Evolutionary conservation across 2,113 vertebrate genomes (phyloP).

Genomic region (Dermatemys mawii): DNA sequence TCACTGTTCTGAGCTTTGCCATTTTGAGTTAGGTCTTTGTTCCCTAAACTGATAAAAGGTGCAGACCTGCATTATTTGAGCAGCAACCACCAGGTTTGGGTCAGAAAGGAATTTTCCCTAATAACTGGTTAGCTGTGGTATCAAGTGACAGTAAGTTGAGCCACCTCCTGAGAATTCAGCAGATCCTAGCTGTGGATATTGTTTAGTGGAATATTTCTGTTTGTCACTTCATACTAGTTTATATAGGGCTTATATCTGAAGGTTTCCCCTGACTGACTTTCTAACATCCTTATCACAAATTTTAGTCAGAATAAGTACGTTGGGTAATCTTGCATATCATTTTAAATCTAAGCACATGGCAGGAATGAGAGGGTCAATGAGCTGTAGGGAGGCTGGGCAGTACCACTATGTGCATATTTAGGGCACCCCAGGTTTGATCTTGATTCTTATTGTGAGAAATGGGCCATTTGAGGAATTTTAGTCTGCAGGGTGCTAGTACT

Average conservation of each 20-base stretch:
- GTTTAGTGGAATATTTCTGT: neutral
- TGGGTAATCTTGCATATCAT: neutral
- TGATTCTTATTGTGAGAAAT: neutral
- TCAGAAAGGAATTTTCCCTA: neutral
- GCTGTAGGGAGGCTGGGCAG: neutral
- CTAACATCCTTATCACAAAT: neutral
- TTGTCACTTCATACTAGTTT: neutral
- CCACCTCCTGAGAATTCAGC: neutral
- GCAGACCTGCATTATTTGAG: neutral
- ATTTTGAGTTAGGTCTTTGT: neutral
- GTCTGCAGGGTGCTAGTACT: accelerated
- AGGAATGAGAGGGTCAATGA: neutral
- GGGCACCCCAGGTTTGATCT: neutral
- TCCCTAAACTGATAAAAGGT: neutral
- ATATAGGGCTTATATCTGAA: neutral
- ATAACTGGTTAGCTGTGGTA: neutral
- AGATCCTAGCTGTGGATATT: neutral
- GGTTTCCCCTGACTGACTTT: neutral
- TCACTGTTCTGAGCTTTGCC: too few species aligned
- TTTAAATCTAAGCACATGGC: neutral
- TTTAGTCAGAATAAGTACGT: neutral
- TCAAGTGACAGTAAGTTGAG: neutral
- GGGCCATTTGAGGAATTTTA: neutral
- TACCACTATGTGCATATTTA: neutral
- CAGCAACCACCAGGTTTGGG: neutral